Conservation (phyloP, 1,140 invertebrate genomes). For the Solen grandis region DNA sequence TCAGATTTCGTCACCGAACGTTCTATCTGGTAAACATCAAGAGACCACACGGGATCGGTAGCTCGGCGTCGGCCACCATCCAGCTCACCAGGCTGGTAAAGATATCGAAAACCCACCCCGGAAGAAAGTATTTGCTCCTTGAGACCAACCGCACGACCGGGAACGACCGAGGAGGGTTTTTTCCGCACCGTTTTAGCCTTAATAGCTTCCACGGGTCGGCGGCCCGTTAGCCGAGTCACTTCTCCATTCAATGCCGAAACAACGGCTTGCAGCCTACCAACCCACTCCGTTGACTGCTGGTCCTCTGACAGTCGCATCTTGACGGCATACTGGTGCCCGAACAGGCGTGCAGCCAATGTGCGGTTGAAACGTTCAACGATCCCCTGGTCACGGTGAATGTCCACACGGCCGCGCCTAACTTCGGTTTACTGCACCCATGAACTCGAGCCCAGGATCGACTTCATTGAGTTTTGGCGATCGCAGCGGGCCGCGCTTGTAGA, state of each 20-base stretch:
- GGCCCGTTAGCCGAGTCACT: conserved; percentile 46
- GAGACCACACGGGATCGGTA: conserved; percentile 54
- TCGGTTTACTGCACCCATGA: conserved; percentile 52
- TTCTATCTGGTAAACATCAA: conserved; percentile 33
- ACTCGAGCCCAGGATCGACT: conserved; percentile 51
- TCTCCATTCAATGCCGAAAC: conserved; percentile 45
- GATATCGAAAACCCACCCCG: conserved; percentile 23
- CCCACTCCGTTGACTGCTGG: conserved; percentile 47
- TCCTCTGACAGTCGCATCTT: neutral
- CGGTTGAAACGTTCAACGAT: conserved; percentile 50
- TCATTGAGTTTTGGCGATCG: conserved; percentile 56
- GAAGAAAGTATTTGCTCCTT: conserved; percentile 12
- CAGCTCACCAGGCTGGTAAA: conserved; percentile 59
- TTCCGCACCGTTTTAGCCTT: conserved; percentile 11
- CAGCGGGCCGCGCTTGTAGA: conserved; percentile 53
- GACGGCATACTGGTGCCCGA: neutral
- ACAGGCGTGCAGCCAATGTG: conserved; percentile 39
- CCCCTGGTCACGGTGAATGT: conserved; percentile 43
- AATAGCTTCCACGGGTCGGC: conserved; percentile 49
- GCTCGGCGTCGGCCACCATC: conserved; percentile 41
- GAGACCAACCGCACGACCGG: conserved; percentile 21
- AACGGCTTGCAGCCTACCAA: conserved; percentile 33
- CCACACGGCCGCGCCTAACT: conserved; percentile 29
- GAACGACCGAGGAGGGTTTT: neutral
- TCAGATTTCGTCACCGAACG: no score